A percentile compares a stretch with the other conserved stretches of the same genome.
Conservation (phyloP, 2,113 vertebrate species). For the Stercorarius parasiticus region DNA sequence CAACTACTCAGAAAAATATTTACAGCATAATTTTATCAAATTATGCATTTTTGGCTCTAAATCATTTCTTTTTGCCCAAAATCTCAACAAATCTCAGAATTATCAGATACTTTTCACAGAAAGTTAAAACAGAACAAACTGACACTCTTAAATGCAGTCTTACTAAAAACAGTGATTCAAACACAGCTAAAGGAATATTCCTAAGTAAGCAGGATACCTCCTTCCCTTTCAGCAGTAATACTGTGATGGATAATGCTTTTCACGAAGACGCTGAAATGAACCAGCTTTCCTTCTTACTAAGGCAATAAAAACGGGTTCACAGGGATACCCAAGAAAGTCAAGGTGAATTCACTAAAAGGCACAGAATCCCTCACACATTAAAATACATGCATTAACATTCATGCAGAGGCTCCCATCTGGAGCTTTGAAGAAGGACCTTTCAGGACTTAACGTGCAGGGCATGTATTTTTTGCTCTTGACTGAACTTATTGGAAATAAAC, state of each 20-base stretch:
- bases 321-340: background rate
- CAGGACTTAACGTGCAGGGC: background rate
- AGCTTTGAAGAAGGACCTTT: background rate
- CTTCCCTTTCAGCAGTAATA: background rate
- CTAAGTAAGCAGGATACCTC: background rate
- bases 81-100: background rate
- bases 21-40: background rate
- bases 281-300: background rate
- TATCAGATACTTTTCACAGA: background rate
- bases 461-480: background rate
- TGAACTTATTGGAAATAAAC: background rate
- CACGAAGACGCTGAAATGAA: background rate
- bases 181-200: background rate
- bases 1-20: background rate
- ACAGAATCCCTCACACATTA: background rate
- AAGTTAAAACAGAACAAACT: background rate
- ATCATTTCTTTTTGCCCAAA: background rate
- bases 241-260: background rate
- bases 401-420: background rate
- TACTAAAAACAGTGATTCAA: background rate
- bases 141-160: background rate
- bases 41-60: background rate
- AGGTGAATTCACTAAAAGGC: background rate
- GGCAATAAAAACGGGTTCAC: background rate
- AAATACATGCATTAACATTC: background rate